A percentile compares a stretch with the other conserved stretches of the same genome.
Evolutionary conservation across 1,140 invertebrate genomes (phyloP).

Genomic region (Coboldia fuscipes): DNA sequence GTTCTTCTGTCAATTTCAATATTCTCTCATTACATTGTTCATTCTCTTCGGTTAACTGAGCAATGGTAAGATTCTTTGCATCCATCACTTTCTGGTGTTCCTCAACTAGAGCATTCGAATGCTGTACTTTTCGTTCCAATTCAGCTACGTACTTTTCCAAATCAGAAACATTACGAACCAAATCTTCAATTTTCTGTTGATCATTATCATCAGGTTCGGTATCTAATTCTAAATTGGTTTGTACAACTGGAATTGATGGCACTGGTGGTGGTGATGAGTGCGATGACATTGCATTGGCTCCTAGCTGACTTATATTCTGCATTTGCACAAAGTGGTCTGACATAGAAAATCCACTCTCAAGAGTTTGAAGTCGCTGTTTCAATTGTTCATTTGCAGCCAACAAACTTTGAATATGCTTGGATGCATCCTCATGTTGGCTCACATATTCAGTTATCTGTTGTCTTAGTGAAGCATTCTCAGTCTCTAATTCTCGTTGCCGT

Average conservation of each 20-base stretch:
- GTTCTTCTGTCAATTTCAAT: neutral
- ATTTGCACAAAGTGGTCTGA: too few relatives aligned
- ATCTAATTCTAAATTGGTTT: too few relatives aligned
- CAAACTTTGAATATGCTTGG: too few relatives aligned
- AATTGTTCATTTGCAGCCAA: too few relatives aligned
- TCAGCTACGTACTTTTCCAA: slow-evolving; percentile 18
- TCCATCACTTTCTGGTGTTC: neutral
- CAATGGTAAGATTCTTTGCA: neutral
- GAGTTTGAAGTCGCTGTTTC: too few relatives aligned
- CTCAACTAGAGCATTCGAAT: neutral
- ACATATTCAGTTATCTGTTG: too few relatives aligned
- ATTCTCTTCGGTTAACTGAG: neutral
- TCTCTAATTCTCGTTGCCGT: too few relatives aligned
- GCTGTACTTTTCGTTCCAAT: slow-evolving; percentile 9
- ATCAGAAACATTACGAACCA: slow-evolving; percentile 18
- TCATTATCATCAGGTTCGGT: neutral
- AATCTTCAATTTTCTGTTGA: slow-evolving; percentile 15
- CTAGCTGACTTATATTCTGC: neutral
- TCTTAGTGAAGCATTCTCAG: too few relatives aligned
- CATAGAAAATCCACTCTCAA: too few relatives aligned
- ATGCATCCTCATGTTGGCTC: too few relatives aligned
- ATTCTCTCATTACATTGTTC: neutral
- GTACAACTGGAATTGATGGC: neutral
- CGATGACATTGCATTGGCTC: neutral
- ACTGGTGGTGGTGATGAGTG: neutral